A percentile compares a stretch with the other conserved stretches of the same genome.
Evolutionary conservation across 2,888 invertebrate genomes (phyloP).

Genomic region (Napeogenes inachia): DNA sequence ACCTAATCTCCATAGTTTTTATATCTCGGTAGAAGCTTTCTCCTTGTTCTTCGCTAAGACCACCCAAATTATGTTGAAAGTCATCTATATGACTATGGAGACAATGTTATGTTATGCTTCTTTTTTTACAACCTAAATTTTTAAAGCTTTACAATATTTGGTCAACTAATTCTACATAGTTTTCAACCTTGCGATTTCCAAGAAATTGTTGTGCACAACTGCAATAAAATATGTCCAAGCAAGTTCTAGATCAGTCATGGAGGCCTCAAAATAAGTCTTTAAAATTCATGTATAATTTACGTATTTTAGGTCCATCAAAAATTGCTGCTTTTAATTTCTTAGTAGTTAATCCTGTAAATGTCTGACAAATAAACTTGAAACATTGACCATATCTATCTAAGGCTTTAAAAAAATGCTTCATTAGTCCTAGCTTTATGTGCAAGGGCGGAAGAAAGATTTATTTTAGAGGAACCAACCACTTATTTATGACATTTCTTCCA

Average conservation of each 20-base stretch:
- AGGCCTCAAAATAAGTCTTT: not conserved
- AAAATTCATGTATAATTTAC: not conserved
- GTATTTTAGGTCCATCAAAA: not conserved
- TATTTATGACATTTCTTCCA: constrained; percentile 24
- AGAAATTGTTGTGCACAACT: not conserved
- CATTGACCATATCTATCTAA: too few species aligned
- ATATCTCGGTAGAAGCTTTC: constrained; percentile 10
- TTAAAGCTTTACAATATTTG: not conserved
- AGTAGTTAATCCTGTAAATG: constrained; percentile 14
- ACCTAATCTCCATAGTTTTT: constrained; percentile 13
- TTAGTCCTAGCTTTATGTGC: constrained; percentile 22
- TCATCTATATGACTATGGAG: not conserved
- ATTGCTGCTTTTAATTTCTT: constrained; percentile 26
- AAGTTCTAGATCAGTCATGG: not conserved
- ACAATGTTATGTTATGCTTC: not conserved
- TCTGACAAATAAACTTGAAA: constrained; percentile 10
- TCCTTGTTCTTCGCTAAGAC: constrained; percentile 13
- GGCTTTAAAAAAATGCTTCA: too few species aligned
- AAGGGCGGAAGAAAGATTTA: constrained; percentile 23
- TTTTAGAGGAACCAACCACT: constrained; percentile 17
- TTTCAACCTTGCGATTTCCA: not conserved
- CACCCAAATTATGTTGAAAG: constrained; percentile 14
- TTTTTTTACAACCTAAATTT: not conserved
- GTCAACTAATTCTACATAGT: not conserved
- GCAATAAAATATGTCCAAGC: not conserved